Evolutionary conservation across 2,888 invertebrate genomes (phyloP).

Genomic region (Chironomus riparius): DNA sequence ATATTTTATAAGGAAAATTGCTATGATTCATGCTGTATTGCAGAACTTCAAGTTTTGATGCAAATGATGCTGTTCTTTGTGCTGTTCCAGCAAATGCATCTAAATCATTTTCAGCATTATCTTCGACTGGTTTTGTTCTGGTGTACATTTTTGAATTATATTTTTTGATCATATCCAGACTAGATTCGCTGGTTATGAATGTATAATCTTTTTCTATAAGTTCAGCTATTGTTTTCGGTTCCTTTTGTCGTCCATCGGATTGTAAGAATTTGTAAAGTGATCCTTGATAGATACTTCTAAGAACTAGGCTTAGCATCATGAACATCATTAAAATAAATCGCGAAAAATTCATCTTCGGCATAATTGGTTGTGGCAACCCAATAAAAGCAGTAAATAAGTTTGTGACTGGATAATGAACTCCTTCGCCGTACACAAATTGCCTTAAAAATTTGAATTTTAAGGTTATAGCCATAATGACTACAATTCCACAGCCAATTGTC

Average conservation of each 20-base stretch:
- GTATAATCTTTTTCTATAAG: not conserved
- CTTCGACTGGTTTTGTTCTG: too few species aligned
- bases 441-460: not conserved
- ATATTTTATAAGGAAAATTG: not conserved
- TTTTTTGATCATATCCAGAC: not conserved
- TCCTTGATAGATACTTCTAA: conserved; percentile 20
- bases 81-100: too few species aligned
- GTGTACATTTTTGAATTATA: not conserved
- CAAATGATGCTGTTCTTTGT: too few species aligned
- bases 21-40: too few species aligned
- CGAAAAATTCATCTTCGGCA: conserved; percentile 15
- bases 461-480: not conserved
- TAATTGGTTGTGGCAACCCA: not conserved
- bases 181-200: not conserved
- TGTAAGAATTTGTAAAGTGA: not conserved
- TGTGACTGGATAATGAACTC: not conserved
- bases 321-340: conserved; percentile 9
- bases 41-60: too few species aligned
- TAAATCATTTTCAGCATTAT: too few species aligned
- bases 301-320: not conserved
- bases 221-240: not conserved
- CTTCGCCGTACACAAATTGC: not conserved
- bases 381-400: not conserved
- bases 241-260: not conserved
- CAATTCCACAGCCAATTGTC: not conserved